Base-by-base conservation (phyloP, 2,113 vertebrate species). In the Gracilinanus agilis region DNA sequence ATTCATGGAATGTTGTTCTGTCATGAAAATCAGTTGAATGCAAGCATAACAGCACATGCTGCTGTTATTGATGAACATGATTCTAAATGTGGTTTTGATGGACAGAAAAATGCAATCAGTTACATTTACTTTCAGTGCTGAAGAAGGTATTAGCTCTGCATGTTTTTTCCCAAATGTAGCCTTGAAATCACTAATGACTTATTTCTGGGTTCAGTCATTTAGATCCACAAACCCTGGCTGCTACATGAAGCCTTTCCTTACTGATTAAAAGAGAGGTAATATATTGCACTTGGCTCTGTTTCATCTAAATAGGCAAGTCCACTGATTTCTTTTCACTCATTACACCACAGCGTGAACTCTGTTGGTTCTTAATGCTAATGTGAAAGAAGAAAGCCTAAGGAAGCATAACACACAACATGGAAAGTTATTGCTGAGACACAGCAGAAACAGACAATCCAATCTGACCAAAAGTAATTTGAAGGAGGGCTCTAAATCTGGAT, bases 401-500 rank as follows among this genome's bases (percentile, higher is more conserved):
- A 93, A 9, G 2, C 24, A 90, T 92, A 4, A 2, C 5, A 29
- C 49, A 88, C 3, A 5, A n/a, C 49, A 90, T 4, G n/a, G 24
- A 53, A 34, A 67, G 1, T 90, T 88, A 90, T 88, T 53, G 90
- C 34, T 94, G 90, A 24, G 54, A 91, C 9, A 89, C 24, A n/a
- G 55, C 2, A 49, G 55, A n/a, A 3, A 3, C 11, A 83, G 54
- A 44, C 6, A 83, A 83, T 83, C 16, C 67, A 83, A 83, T 83
- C 2, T 58, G 44, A 29, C n/a, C 89, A 90, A 21, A 27, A 75
- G 91, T 3, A 34, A n/a, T 90, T 44, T 27, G 21, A 40, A 8
- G 54, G 24, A 27, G 89, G 19, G 27, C 55, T 55, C 34, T 27
- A 49, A 3, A 88, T 95, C 91, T 25, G 55, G 29, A 92, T 97